phyloP scores from a whole-genome alignment of 2,888 invertebrate species.

The Xylota segnis region DNA sequence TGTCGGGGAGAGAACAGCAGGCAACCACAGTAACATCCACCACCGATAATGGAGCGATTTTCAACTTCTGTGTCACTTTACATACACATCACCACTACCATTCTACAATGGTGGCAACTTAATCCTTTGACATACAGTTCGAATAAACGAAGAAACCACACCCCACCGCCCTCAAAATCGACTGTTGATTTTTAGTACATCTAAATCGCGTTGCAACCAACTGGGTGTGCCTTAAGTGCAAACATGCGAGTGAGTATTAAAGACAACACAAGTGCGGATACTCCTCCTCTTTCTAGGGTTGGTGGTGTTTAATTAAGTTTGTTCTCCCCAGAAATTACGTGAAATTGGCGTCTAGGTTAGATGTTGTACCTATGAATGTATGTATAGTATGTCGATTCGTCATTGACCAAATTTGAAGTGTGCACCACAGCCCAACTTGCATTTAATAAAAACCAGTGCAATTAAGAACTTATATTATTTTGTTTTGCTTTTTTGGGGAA shows the following conservation, averaged over 20 bases:
- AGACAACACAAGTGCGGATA: slow-evolving; percentile 36
- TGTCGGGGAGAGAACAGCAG: slow-evolving; percentile 21
- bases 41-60: slow-evolving; percentile 68
- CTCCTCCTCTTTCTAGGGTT: neutral
- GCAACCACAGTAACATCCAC: slow-evolving; percentile 53
- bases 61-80: slow-evolving; percentile 52
- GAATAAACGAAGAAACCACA: slow-evolving; percentile 59
- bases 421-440: too few species aligned
- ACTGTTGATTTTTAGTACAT: slow-evolving; percentile 49
- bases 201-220: slow-evolving; percentile 49
- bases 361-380: slow-evolving; percentile 40
- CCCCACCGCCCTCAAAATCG: slow-evolving; percentile 46
- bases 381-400: slow-evolving; percentile 33
- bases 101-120: slow-evolving; percentile 18
- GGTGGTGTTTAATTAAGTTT: slow-evolving; percentile 60
- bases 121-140: slow-evolving; percentile 68
- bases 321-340: slow-evolving; percentile 48
- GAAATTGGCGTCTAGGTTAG: slow-evolving; percentile 46
- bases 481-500: neutral
- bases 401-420: slow-evolving; percentile 41
- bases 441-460: neutral
- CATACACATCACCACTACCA: slow-evolving; percentile 29
- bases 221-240: slow-evolving; percentile 67
- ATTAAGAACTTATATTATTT: neutral
- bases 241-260: slow-evolving; percentile 50